Evolutionary conservation across 2,113 vertebrate genomes (phyloP), one percentile per base, ranked within the genome.

Genomic region (Nycticorax nycticorax): DNA sequence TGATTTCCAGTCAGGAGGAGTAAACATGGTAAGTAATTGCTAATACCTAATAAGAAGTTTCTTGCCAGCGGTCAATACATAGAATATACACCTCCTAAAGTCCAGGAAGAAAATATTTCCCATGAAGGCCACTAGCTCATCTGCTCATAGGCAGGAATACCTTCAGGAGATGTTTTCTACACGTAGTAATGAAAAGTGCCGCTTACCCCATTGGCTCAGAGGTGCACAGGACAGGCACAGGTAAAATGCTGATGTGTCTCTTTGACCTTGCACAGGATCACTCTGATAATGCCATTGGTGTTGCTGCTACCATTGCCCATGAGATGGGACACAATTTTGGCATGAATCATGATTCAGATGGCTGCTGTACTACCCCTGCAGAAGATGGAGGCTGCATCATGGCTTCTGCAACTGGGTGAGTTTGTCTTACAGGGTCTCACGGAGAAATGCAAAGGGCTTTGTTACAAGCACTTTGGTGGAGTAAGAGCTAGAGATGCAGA

Each of bases 281-380:
- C 97, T 99, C 99, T 5, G 98, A 99, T 64, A 99, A 97, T 73
- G 98, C 98, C 50, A 98, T 99, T 15, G 99, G 99, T 3, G 98
- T 99, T 33, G 99, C 99, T 48, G 99, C 99, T 91, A 99, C 99
- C 30, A 98, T 99, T 97, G 99, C 99, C 41, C 99, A 99, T 1
- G 99, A 99, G 97, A 99, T 99, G 98, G 99, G 99, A 43, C 99
- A 99, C 98, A 99, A 99, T 93, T 99, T 99, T 50, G 99, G 99
- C 21, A 99, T 99, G 99, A 99, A 97, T 87, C 99, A 99, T 0
- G 99, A 99, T 79, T 98, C 97, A 43, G 56, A 92, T 1, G 98
- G 98, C 72, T 99, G 99, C 97, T 99, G 99, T 82, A 97, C 94
- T 4, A 98, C 99, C 14, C 98, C 92, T 12, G 97, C 99, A 1